Evolutionary conservation across 1,140 invertebrate genomes (phyloP).

Genomic region (Drosophila prosaltans): DNA sequence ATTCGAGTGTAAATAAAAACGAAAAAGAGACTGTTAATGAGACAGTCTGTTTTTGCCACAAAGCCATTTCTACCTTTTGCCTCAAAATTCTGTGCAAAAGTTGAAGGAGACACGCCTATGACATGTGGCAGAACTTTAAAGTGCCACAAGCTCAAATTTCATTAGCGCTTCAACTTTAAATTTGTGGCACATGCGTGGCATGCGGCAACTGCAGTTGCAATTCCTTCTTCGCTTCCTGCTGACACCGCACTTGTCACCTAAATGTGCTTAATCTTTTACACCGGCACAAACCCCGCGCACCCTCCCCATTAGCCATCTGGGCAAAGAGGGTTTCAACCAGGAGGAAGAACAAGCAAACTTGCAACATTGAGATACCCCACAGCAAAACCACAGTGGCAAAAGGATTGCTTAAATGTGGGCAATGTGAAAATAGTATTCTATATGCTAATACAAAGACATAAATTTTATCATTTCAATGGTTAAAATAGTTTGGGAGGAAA

Average conservation of each 20-base stretch:
- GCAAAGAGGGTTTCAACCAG: slow-evolving; percentile 1
- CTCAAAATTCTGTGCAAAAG: slow-evolving; percentile 1
- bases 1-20: slow-evolving; percentile 17
- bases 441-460: not conserved
- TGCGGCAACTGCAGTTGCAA: not conserved
- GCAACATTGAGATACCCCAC: slow-evolving; percentile 9
- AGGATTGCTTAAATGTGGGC: slow-evolving; percentile 2
- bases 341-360: not conserved
- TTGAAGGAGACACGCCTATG: slow-evolving; percentile 5
- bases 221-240: slow-evolving; percentile 29
- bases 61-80: slow-evolving; percentile 4
- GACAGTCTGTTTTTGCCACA: slow-evolving; percentile 30
- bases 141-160: slow-evolving; percentile 63
- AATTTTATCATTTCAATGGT: no score
- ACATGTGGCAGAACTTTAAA: slow-evolving; percentile 14
- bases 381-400: slow-evolving; percentile 18
- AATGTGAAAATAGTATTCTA: slow-evolving; percentile 7
- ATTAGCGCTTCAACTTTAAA: slow-evolving; percentile 73
- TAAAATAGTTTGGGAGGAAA: no score
- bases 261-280: slow-evolving; percentile 77
- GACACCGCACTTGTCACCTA: slow-evolving; percentile 66
- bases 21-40: slow-evolving; percentile 38
- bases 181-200: slow-evolving; percentile 70
- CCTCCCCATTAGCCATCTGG: slow-evolving; percentile 14
- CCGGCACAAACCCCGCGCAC: slow-evolving; percentile 33